Evolutionary conservation across 2,113 vertebrate genomes (phyloP), one percentile per base, ranked within the genome.

Genomic region (Laterallus jamaicensis): DNA sequence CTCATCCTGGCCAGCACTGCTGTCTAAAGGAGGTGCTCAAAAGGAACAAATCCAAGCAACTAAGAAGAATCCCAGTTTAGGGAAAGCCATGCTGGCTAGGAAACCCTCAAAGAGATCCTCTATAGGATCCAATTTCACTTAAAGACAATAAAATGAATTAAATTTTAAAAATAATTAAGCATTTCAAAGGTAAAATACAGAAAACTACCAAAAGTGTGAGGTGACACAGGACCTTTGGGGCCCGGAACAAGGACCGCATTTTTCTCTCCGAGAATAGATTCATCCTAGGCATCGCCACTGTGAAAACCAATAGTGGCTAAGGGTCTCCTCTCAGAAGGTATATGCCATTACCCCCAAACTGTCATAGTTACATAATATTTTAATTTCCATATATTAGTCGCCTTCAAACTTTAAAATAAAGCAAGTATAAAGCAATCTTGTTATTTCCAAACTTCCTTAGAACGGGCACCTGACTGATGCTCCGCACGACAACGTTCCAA

Each of bases 381-480:
- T 25, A 82, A 22, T 59, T 69, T 37, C 54, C 32, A 49, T 31
- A 4, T 5, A 28, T 29, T 15, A 64, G 14, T 10, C 5, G 39
- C 11, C n/a, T 74, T 60, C 25, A 59, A 88, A 22, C 22, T 56
- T 76, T 42, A 10, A 55, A 74, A 90, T 47, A 44, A 90, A 93
- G 77, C 0, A 0, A 2, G 2, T 7, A 47, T 19, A 64, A 69
- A 86, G 58, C 14, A 35, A 47, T 19, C 44, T 18, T 7, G 9
- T 26, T 15, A 56, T 35, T 71, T 66, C 50, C 26, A 87, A 59
- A 63, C 7, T n/a, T 79, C 60, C 60, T 82, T 26, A 49, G 39
- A 32, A 68, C 60, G 6, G 19, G 32, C 1, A 4, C 0, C 0
- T 6, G 2, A 8, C 5, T 55, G 35, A 62, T 28, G 58, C 25